Percentiles rank a stretch among this genome's conserved stretches.
Evolutionary conservation across 2,797 vertebrate genomes (phyloP).

Genomic region (Botia almorhae): DNA sequence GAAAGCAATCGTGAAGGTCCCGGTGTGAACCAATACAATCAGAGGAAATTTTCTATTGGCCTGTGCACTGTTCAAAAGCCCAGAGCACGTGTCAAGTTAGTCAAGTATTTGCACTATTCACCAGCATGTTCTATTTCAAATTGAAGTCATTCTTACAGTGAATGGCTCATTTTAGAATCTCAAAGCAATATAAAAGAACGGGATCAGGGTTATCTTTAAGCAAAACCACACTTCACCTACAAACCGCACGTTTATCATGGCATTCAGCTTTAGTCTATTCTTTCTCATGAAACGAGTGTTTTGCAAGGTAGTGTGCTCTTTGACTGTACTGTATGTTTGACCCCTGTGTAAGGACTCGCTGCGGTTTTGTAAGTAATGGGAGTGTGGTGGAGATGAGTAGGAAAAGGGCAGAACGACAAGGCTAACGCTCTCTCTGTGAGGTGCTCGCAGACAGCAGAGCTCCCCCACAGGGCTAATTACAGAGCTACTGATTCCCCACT

Average conservation of each 20-base stretch:
- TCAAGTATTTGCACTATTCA: slow-evolving; percentile 51
- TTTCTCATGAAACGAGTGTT: background rate
- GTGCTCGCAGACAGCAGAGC: slow-evolving; percentile 48
- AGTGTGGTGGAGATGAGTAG: slow-evolving; percentile 29
- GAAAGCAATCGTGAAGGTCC: slow-evolving; percentile 38
- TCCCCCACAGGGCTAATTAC: slow-evolving; percentile 64
- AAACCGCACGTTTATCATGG: slow-evolving; percentile 7
- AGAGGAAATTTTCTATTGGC: slow-evolving; percentile 35
- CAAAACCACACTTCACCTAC: slow-evolving; percentile 47
- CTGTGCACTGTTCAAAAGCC: slow-evolving; percentile 36
- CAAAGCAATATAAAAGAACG: slow-evolving; percentile 38
- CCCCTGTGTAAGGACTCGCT: slow-evolving; percentile 32
- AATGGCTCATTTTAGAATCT: slow-evolving; percentile 49
- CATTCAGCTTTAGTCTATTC: slow-evolving; percentile 31
- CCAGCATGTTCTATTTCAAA: slow-evolving; percentile 44
- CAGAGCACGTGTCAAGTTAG: slow-evolving; percentile 46
- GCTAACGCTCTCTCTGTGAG: slow-evolving; percentile 48
- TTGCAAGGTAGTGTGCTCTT: background rate
- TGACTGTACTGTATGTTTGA: slow-evolving; percentile 42
- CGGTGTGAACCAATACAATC: slow-evolving; percentile 28
- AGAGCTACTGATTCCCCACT: slow-evolving; percentile 54
- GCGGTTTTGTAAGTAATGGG: slow-evolving; percentile 24
- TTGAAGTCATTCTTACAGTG: slow-evolving; percentile 34
- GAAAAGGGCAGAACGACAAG: slow-evolving; percentile 40
- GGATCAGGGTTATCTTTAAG: slow-evolving; percentile 52